Base-by-base conservation (phyloP, 2,888 invertebrate genomes). In the Acleris holmiana region DNA sequence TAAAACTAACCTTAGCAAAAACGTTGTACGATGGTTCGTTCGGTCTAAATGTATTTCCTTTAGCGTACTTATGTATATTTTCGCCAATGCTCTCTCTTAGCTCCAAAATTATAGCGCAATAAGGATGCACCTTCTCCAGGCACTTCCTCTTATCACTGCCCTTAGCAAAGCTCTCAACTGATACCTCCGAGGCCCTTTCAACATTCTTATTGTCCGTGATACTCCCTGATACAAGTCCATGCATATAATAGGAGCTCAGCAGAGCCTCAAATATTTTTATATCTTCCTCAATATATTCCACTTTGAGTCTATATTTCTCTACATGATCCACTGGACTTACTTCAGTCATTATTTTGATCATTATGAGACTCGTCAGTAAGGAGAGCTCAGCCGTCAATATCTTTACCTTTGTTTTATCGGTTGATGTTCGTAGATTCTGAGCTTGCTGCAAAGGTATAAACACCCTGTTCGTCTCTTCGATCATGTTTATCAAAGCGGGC, bases 321-420 rank as follows among this genome's bases (percentile, higher is more conserved):
- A 97, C 95, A 0, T 98, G 98, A 91, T 99, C 99, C 5, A 98
- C 95, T 0, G 94, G 84, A 18, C 95, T 95, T 13, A 96, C 89
- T 79, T 94, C 93, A 0, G 94, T 91, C 76, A 95, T 93, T 4
- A 96, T 79, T 70, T 91, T 88, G 0, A 94, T 78, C 73, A 94
- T 93, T 0, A 95, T 70, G 19, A 94, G 82, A 70, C 95, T 95
- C 4, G 94, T 83, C 19, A 92, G 73, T 53, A 90, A 71, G 61
- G 88, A 86, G 17, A 90, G 66, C 71, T 89, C 76, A 1, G 81
- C 75, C 5, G 80, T 84, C 6, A 86, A 71, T 19, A 87, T 74
- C 68, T 82, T 85, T 0, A 69, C 63, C 72, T 78, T 79, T 0
- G 73, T 66, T 44, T 73, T 70, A 17, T 81, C 71, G 4, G 40